Percentiles rank a stretch among this genome's conserved stretches.
These are phyloP conservation scores for Channa maculata DNA, from an alignment of 2,113 vertebrate species.

Conservation along the genomic window DNA sequence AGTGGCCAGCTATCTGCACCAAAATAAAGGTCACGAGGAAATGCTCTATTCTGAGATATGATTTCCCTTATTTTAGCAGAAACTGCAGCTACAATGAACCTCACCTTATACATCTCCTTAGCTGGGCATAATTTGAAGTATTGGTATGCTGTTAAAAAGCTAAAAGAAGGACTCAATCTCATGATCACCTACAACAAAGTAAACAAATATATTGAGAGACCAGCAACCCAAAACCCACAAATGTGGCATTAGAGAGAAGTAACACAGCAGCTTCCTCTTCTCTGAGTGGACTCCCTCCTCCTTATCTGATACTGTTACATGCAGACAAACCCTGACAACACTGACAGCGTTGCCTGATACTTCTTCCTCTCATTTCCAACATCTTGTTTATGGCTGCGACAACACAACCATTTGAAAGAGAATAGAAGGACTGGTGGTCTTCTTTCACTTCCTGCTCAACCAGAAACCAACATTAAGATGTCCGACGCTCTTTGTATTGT, in stretches of 20 bases:
- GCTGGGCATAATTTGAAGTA: neutral
- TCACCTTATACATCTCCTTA: neutral
- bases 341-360: neutral
- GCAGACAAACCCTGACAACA: neutral
- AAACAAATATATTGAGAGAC: neutral
- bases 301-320: slow-evolving; percentile 22
- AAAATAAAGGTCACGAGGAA: slow-evolving; percentile 63
- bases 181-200: neutral
- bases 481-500: slow-evolving; percentile 56
- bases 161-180: neutral
- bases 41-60: neutral
- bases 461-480: slow-evolving; percentile 56
- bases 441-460: slow-evolving; percentile 26
- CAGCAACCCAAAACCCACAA: neutral
- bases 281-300: slow-evolving; percentile 19
- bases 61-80: slow-evolving; percentile 30
- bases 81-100: slow-evolving; percentile 17
- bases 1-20: neutral
- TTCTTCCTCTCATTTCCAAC: neutral
- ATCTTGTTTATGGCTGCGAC: slow-evolving; percentile 15
- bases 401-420: neutral
- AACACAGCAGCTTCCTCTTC: slow-evolving; percentile 57
- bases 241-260: slow-evolving; percentile 2
- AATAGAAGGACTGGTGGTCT: slow-evolving; percentile 1
- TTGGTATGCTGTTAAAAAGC: neutral